A percentile compares a stretch with the other conserved stretches of the same genome.
Evolutionary conservation across 2,113 vertebrate genomes (phyloP).

Genomic region (Pteruthius melanotis): DNA sequence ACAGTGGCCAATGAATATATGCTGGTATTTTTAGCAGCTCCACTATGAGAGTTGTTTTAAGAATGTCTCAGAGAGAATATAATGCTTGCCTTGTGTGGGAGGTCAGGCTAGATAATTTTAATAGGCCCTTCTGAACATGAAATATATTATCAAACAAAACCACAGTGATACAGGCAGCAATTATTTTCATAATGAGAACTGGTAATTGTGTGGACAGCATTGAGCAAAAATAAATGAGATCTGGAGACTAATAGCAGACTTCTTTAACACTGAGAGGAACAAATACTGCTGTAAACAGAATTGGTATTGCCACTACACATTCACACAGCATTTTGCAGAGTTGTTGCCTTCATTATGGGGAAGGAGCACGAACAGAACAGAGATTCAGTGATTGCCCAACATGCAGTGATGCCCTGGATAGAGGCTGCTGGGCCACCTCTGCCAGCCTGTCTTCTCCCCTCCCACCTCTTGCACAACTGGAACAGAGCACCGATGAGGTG

Average conservation of each 20-base stretch:
- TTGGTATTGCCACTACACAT: neutral
- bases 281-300: neutral
- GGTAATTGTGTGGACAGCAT: neutral
- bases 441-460: neutral
- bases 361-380: neutral
- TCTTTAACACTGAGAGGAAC: neutral
- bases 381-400: neutral
- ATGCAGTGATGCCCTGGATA: rapidly evolving
- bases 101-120: conserved; percentile 48
- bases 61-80: neutral
- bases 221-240: conserved; percentile 20
- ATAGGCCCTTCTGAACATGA: conserved; percentile 35
- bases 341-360: neutral
- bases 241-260: neutral
- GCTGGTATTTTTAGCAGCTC: conserved; percentile 10
- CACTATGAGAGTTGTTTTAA: neutral
- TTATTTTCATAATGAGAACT: conserved; percentile 48
- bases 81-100: neutral
- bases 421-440: neutral
- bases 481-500: rapidly evolving
- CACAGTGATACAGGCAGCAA: conserved; percentile 8
- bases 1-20: neutral
- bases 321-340: rapidly evolving
- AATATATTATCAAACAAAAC: conserved; percentile 46
- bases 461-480: neutral